Evolutionary conservation across 2,113 vertebrate species (phyloP), one percentile per base, ranked within the genome.

Genomic region (Melanerpes aurifrons): DNA sequence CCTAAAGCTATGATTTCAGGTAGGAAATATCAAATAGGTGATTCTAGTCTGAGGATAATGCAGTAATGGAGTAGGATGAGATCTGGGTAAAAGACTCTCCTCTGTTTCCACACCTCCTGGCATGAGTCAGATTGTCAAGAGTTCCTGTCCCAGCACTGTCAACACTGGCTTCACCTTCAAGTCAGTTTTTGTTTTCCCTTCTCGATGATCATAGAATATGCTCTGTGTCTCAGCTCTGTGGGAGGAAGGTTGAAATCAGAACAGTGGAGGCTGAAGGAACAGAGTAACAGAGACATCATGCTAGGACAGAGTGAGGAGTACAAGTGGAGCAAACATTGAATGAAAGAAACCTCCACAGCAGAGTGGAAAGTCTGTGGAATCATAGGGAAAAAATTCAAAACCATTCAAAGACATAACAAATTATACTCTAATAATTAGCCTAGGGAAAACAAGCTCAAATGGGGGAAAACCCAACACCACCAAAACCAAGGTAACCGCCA

Each of bases 101-200:
- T 92, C 76, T 90, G 37, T 92, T 92, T 88, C 59, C 63, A 72
- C 70, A 58, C 82, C 59, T 76, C 24, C 56, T 67, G 78, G 45
- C 54, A 75, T 24, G 20, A 37, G 61, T 81, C 28, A 69, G 54
- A 24, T 77, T 89, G 88, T 83, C 28, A 6, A 20, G 58, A 86
- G 18, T 40, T 81, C 54, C 45, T 86, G 31, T 83, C 86, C 31
- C 73, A 88, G 18, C 21, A 25, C 21, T 50, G 68, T 70, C 77
- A 84, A 76, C 50, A n/a, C 4, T 59, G 47, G 35, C 43, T 28
- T 32, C 35, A 67, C 62, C 40, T 69, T 86, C 77, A 82, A 66
- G 22, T 35, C 7, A 57, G 25, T 66, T 10, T 12, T 79, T 88
- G 15, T 79, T 79, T 35, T 59, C 25, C 24, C 6, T 92, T 90